Conservation (phyloP, 2,797 vertebrate species). For the Pteronotus mesoamericanus region DNA sequence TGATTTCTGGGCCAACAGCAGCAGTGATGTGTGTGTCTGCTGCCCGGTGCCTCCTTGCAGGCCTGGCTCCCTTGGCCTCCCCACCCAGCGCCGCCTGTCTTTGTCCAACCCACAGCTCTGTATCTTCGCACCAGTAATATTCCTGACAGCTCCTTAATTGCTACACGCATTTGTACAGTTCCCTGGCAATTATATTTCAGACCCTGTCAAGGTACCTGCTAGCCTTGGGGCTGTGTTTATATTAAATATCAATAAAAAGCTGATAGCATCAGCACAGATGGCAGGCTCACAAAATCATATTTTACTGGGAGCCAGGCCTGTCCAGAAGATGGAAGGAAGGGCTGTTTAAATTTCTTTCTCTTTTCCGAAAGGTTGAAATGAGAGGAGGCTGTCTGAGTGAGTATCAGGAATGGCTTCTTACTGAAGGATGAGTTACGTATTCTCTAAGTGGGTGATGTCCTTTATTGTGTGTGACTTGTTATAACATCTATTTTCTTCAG, state of each 20-base stretch:
- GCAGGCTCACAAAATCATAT: conserved; percentile 64
- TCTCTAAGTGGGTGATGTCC: not conserved
- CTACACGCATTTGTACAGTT: conserved; percentile 76
- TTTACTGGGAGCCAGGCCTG: conserved; percentile 54
- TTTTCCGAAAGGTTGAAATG: conserved; percentile 47
- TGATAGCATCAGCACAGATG: conserved; percentile 70
- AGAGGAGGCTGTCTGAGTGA: conserved; percentile 46
- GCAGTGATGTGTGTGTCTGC: not conserved
- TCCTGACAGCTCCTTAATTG: conserved; percentile 82
- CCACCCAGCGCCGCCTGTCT: not conserved
- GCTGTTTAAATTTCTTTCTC: conserved; percentile 58
- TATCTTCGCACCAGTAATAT: conserved; percentile 57
- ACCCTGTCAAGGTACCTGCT: conserved; percentile 68
- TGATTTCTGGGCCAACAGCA: not conserved
- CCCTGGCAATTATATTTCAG: conserved; percentile 77
- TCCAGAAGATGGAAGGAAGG: conserved; percentile 45
- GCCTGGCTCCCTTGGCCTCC: not conserved
- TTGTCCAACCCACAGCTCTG: conserved; percentile 39
- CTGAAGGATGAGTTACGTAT: not conserved
- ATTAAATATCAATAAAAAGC: conserved; percentile 79
- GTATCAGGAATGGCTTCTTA: not conserved
- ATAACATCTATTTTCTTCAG: not conserved
- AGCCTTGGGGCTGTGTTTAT: conserved; percentile 70
- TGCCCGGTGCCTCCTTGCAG: not conserved
- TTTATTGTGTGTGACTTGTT: not conserved